Evolutionary conservation across 2,113 vertebrate genomes (phyloP).

Genomic region (Megaleporinus macrocephalus): DNA sequence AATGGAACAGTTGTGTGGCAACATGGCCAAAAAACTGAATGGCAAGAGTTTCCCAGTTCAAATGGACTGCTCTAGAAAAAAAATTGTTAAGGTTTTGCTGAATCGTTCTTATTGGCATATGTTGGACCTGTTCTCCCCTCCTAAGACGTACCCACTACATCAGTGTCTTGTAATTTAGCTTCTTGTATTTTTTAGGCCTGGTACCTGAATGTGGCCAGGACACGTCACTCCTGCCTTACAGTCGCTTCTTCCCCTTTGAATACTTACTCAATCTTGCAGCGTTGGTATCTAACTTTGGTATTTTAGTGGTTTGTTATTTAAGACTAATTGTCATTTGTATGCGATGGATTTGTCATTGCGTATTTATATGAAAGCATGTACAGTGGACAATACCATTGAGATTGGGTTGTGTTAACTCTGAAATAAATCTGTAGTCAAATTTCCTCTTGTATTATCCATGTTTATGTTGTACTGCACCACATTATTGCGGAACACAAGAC

Average conservation of each 20-base stretch:
- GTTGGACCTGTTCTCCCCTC: neutral
- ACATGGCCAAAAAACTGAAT: constrained; percentile 1
- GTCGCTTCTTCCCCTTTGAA: neutral
- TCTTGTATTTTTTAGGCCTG: constrained; percentile 5
- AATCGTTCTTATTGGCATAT: neutral
- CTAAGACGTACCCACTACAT: constrained; percentile 31
- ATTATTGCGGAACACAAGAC: neutral
- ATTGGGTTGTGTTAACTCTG: constrained; percentile 38
- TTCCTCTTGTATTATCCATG: constrained; percentile 38
- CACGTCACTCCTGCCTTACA: neutral
- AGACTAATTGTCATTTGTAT: constrained; percentile 67
- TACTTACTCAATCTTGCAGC: constrained; percentile 43
- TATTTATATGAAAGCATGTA: constrained; percentile 80
- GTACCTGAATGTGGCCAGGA: constrained; percentile 2
- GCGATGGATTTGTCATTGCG: constrained; percentile 69
- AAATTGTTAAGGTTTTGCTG: neutral
- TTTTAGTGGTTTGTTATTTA: constrained; percentile 64
- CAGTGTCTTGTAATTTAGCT: constrained; percentile 9
- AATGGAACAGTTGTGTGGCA: neutral
- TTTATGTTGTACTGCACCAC: neutral
- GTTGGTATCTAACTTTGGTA: constrained; percentile 63
- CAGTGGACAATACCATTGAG: constrained; percentile 70
- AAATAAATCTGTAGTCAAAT: constrained; percentile 59
- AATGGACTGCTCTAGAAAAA: constrained; percentile 9
- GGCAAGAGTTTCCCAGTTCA: neutral